Base-by-base conservation (phyloP, 2,113 vertebrate species). In the Pseudonaja textilis region DNA sequence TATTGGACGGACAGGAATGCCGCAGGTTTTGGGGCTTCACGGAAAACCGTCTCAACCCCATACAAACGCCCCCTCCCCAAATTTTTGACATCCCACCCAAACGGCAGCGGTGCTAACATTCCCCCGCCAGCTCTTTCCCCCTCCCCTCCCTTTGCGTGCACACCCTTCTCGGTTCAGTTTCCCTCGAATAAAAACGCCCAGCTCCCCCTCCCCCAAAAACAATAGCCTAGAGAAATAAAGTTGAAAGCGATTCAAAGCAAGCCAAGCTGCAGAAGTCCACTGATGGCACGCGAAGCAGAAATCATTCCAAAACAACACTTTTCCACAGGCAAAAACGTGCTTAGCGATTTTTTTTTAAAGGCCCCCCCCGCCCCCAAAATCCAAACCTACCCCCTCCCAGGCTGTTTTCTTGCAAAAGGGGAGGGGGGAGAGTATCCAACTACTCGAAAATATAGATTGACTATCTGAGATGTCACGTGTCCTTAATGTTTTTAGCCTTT, bases 1-100 rank as follows among this genome's bases (percentile, higher is more conserved):
- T 23, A 1, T 89, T 39, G 88, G 91, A 93, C 93, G 93, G 92
- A 91, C 94, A 56, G 61, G 89, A 94, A 95, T 95, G 96, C 95
- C 94, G 94, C 94, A 94, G 92, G 85, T 90, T 93, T 95, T 94
- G 90, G 93, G 88, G 85, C 92, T 93, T 90, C 57, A 89, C 20
- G 57, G 88, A 52, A 47, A 91, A 61, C 11, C 22, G 20, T 20
- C 57, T n/a, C 10, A 11, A 42, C 39, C 7, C 93, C 89, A 29
- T 10, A 45, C 45, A 5, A 9, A 26, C 20, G 1, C 59, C 59
- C 55, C 18, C 55, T 11, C 34, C 26, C 42, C 47, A n/a, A 85
- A 88, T 85, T 45, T 59, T n/a, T 64, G 86, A 64, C 90, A 86
- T 54, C 93, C 61, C 93, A 57, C 59, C 47, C 26, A 45, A 81